phyloP scores from a whole-genome alignment of 2,888 invertebrate species.

The Mystacides longicornis region DNA sequence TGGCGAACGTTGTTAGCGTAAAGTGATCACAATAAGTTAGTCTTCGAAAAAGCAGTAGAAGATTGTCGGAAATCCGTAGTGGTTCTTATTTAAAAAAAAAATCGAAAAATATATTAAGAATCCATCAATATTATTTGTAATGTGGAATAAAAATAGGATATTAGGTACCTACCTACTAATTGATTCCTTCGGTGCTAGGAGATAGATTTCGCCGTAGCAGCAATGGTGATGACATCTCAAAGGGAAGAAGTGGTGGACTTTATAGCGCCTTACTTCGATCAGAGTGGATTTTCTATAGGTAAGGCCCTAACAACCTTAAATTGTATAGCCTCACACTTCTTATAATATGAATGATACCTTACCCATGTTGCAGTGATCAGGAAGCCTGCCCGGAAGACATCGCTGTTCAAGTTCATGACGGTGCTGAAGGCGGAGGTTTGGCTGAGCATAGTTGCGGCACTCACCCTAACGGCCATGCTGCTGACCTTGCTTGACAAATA shows the following conservation, averaged over 20 bases:
- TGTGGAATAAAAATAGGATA: too few relatives aligned
- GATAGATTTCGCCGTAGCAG: slow-evolving; percentile 74
- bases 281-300: slow-evolving; percentile 87
- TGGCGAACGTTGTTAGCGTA: too few relatives aligned
- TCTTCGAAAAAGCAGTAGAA: too few relatives aligned
- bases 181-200: too few relatives aligned
- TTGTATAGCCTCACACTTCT: background rate
- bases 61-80: too few relatives aligned
- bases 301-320: slow-evolving; percentile 29
- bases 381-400: slow-evolving; percentile 72
- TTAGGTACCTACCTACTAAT: too few relatives aligned
- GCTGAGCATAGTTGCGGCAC: slow-evolving; percentile 78
- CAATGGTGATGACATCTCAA: slow-evolving; percentile 85
- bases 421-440: slow-evolving; percentile 82
- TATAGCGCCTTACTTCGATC: slow-evolving; percentile 85
- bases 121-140: too few relatives aligned
- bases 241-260: slow-evolving; percentile 86
- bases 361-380: slow-evolving; percentile 61
- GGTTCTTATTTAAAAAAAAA: too few relatives aligned
- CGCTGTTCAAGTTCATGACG: slow-evolving; percentile 89
- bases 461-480: slow-evolving; percentile 77
- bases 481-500: slow-evolving; percentile 85
- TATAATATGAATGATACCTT: background rate
- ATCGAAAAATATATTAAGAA: too few relatives aligned
- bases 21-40: too few relatives aligned